Evolutionary conservation across 2,888 invertebrate species (phyloP), one percentile per base, ranked within the genome.

Genomic region (Diarsia dahlii): DNA sequence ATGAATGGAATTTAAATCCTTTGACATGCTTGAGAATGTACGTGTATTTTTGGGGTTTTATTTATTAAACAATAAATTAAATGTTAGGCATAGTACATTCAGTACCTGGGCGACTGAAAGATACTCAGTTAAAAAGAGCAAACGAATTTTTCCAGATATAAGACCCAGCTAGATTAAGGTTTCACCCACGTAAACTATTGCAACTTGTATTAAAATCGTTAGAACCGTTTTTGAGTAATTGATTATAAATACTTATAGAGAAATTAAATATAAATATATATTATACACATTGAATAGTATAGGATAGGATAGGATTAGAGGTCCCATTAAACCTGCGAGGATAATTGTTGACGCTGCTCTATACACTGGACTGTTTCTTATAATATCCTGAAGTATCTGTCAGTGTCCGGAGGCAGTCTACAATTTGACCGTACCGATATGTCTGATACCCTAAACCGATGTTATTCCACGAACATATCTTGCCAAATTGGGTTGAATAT

Each of bases 401-500:
- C 28, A 28, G 28, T 58, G 18, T 58, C 9, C 28, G 28, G 58
- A 58, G 28, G 0, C 9, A 63, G 13, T n/a, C 63, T 6, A n/a
- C 8, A 3, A n/a, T 45, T 45, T 15, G 23, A 23, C 63, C 15
- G n/a, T 60, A 34, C 60, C 18, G 18, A 18, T 45, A 9, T n/a
- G 45, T 1, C 0, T n/a, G 15, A 63, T 10, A 9, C 60, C 63
- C 3, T 15, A 46, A 23, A 64, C 20, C n/a, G n/a, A 15, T 23
- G 20, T 20, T 76, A 58, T 28, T 23, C 18, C 54, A 34, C 15
- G 23, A 52, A 18, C 56, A 60, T 65, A 46, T 60, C 48, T 58
- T 67, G 4, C 39, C 23, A 52, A 78, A 73, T 77, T 69, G 50
- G 28, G n/a, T 71, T 50, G 50, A 71, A 65, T 34, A 48, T 65